A percentile compares a stretch with the other conserved stretches of the same genome.
phyloP scores from a whole-genome alignment of 2,888 invertebrate species.

The Crossocerus cetratus region DNA sequence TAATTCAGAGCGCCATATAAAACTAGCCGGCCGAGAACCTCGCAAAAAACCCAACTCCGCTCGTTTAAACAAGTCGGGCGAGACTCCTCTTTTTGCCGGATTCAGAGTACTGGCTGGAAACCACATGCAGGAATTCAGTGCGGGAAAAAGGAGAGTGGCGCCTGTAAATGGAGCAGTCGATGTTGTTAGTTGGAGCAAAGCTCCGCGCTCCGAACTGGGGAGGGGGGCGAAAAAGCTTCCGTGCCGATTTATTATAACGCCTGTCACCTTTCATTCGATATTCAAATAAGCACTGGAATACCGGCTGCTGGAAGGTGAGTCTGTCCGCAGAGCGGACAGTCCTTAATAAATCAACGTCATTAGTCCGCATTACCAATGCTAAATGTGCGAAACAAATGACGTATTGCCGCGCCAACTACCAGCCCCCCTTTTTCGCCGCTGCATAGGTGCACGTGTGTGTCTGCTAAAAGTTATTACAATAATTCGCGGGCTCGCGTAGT shows the following conservation, averaged over 20 bases:
- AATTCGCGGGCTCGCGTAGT: constrained; percentile 44
- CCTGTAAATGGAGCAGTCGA: constrained; percentile 12
- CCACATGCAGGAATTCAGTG: not conserved
- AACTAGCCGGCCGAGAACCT: not conserved
- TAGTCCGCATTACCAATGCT: constrained; percentile 42
- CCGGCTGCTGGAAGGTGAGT: constrained; percentile 15
- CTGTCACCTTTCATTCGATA: constrained; percentile 35
- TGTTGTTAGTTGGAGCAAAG: not conserved
- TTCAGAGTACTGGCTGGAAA: not conserved
- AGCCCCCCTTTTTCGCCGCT: no score
- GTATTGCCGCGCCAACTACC: constrained; percentile 12
- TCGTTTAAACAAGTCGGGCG: not conserved
- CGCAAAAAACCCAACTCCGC: not conserved
- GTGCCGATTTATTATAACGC: constrained; percentile 13
- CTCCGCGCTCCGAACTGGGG: not conserved
- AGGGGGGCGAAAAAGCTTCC: not conserved
- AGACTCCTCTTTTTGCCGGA: not conserved
- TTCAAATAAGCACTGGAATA: constrained; percentile 4
- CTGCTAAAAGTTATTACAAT: constrained; percentile 57
- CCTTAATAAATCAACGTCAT: constrained; percentile 57
- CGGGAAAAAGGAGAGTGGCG: not conserved
- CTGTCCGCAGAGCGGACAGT: constrained; percentile 22
- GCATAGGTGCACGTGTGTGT: constrained; percentile 14
- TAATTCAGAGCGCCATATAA: not conserved
- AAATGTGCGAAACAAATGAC: constrained; percentile 45